Percentiles rank a stretch among this genome's conserved stretches.
Evolutionary conservation across 2,888 invertebrate species (phyloP).

Genomic region (Drosophila paramelanica): DNA sequence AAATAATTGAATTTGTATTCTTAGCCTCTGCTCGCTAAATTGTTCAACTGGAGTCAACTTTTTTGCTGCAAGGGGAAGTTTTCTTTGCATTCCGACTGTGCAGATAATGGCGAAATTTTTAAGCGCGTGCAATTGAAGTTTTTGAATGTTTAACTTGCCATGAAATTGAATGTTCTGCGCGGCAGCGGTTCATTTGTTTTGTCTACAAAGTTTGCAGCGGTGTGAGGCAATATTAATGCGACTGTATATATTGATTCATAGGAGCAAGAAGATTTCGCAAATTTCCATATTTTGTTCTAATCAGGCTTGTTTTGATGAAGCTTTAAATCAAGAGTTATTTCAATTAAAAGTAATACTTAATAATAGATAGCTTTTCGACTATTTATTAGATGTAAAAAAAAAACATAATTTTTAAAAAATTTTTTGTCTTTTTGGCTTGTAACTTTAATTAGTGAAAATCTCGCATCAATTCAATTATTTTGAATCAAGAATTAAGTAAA

Average conservation of each 20-base stretch:
- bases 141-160: conserved; percentile 69
- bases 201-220: conserved; percentile 29
- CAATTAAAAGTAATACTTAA: too few species aligned
- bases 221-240: background rate
- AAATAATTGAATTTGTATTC: conserved; percentile 82
- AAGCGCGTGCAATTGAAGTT: conserved; percentile 71
- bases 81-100: conserved; percentile 42
- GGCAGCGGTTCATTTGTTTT: conserved; percentile 43
- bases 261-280: background rate
- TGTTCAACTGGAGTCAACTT: conserved; percentile 33
- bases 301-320: too few species aligned
- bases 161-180: conserved; percentile 67
- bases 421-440: too few species aligned
- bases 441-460: too few species aligned
- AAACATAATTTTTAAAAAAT: too few species aligned
- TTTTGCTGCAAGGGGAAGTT: conserved; percentile 35
- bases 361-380: too few species aligned
- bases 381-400: too few species aligned
- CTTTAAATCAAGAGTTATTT: too few species aligned
- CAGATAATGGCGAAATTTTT: conserved; percentile 59
- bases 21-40: conserved; percentile 34
- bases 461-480: too few species aligned
- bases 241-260: conserved; percentile 2
- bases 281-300: background rate
- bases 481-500: too few species aligned